Percentiles rank a stretch among this genome's conserved stretches.
Conservation (phyloP, 2,888 invertebrate species). For the Liopterus haemorrhoidalis region DNA sequence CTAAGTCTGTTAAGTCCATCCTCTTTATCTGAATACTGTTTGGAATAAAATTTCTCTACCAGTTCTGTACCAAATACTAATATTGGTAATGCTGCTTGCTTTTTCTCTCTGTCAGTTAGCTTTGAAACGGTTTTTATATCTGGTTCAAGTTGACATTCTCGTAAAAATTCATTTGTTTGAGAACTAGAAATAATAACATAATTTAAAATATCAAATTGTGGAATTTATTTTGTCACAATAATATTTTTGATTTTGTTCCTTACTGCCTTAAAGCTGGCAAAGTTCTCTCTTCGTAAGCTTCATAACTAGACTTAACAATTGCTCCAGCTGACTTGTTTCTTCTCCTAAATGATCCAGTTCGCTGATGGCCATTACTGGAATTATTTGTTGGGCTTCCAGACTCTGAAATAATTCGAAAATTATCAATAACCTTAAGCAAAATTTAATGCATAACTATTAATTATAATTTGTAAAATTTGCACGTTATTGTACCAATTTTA, state of each 20-base stretch:
- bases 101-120: slow-evolving; percentile 73
- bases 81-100: slow-evolving; percentile 84
- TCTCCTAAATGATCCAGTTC: slow-evolving; percentile 52
- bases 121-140: slow-evolving; percentile 53
- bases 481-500: too few species aligned
- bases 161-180: slow-evolving; percentile 75
- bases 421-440: too few species aligned
- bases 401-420: too few species aligned
- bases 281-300: slow-evolving; percentile 81
- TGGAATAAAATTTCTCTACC: slow-evolving; percentile 86
- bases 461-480: too few species aligned
- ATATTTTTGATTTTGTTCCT: slow-evolving; percentile 39
- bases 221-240: background rate
- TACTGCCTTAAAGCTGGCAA: slow-evolving; percentile 82
- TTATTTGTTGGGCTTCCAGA: slow-evolving; percentile 50
- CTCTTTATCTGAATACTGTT: slow-evolving; percentile 84
- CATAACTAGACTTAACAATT: slow-evolving; percentile 60
- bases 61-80: slow-evolving; percentile 84
- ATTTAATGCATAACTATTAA: too few species aligned
- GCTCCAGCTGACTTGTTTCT: slow-evolving; percentile 63
- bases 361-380: slow-evolving; percentile 41
- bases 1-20: slow-evolving; percentile 71
- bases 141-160: slow-evolving; percentile 60
- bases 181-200: too few species aligned
- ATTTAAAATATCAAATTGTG: too few species aligned